Evolutionary conservation across 2,113 vertebrate genomes (phyloP), one percentile per base, ranked within the genome.

Genomic region (Ameiurus melas): DNA sequence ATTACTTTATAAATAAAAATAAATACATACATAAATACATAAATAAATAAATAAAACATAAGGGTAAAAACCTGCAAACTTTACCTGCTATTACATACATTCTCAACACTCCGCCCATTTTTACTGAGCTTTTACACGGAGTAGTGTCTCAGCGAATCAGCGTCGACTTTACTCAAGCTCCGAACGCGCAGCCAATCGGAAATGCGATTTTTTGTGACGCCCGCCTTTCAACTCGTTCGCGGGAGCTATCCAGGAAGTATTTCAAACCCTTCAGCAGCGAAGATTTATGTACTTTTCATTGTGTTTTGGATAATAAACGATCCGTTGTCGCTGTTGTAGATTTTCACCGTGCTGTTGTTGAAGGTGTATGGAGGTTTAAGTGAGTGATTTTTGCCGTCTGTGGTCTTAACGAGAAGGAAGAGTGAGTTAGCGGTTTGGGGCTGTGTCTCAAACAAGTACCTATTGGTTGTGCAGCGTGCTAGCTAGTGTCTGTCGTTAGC

Each of bases 191-290:
- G 43, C 95, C 94, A 96, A 96, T 95, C 90, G 90, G n/a, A 20
- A 51, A 10, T 10, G 60, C 20, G 27, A 60, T 43, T 71, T 94
- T 88, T 90, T 91, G 33, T 53, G 58, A 89, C 9, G 92, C 90
- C 57, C 25, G 7, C 13, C 57, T 93, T 96, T 96, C 90, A 95
- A 96, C 92, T 92, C 92, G 90, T 93, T 94, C 94, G 95, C 95
- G 95, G 95, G 95, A 96, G 95, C 91, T 83, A 82, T 62, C 25
- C 89, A 90, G 91, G 92, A 92, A 92, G 88, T 89, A 5, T 17
- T 57, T 20, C 36, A 53, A 51, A 51, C 33, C 5, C 33, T 30
- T 27, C 25, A 27, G 27, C 22, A 0, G n/a, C 3, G 22, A 39
- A 20, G 20, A n/a, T 57, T 33, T 62, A 10, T 84, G 0, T 68